phyloP scores from a whole-genome alignment of 2,797 vertebrate species.

The Pseudocheirus occidentalis region DNA sequence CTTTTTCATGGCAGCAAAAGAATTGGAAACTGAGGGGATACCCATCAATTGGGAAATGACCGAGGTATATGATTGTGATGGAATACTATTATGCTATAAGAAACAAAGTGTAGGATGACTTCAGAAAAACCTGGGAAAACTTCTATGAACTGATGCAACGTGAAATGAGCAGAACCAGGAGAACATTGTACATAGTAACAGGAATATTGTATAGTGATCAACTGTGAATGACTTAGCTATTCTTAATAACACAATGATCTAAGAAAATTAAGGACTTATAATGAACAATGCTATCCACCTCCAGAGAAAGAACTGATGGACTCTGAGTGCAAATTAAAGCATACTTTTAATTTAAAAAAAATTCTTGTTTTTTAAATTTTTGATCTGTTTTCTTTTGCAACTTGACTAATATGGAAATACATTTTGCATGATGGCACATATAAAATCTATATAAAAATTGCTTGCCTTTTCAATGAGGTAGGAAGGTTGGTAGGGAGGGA shows the following conservation, averaged over 20 bases:
- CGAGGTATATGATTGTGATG: neutral
- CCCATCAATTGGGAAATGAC: neutral
- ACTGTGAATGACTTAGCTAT: neutral
- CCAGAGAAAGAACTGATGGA: neutral
- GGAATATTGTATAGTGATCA: neutral
- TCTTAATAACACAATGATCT: neutral
- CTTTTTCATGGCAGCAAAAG: neutral
- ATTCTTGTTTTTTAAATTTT: neutral
- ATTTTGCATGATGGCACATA: neutral
- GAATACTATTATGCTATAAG: neutral
- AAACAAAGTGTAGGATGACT: neutral
- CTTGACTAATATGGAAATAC: neutral
- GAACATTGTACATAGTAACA: neutral
- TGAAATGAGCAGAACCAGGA: neutral
- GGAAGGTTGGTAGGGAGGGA: neutral
- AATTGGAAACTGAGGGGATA: neutral
- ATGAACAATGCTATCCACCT: neutral
- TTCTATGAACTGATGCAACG: neutral
- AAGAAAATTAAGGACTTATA: neutral
- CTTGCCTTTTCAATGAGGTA: neutral
- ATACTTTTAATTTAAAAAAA: neutral
- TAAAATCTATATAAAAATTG: neutral
- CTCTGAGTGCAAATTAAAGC: neutral
- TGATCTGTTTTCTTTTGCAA: neutral
- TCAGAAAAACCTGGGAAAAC: neutral